These are phyloP conservation scores for Agrotis ipsilon DNA, from an alignment of 2,888 invertebrate genomes.

Conservation along the genomic window DNA sequence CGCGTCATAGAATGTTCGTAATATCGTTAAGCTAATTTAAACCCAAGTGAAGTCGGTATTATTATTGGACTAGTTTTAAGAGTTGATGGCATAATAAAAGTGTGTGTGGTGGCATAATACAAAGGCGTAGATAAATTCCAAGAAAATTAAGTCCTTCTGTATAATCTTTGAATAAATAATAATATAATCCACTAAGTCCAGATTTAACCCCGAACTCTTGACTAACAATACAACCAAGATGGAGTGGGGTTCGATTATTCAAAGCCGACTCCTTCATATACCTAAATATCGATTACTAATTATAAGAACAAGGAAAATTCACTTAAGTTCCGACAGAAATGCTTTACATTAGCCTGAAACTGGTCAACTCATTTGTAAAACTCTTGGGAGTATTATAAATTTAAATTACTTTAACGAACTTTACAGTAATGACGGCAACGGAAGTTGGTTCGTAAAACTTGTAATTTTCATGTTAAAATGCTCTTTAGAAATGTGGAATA, in stretches of 20 bases:
- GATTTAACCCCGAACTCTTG: neutral
- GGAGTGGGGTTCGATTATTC: neutral
- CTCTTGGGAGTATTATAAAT: slow-evolving; percentile 56
- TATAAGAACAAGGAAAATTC: slow-evolving; percentile 33
- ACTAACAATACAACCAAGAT: slow-evolving; percentile 20
- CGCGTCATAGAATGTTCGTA: neutral
- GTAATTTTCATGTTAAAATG: slow-evolving; percentile 21
- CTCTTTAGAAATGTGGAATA: neutral
- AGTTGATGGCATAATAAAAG: neutral
- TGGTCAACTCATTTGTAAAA: slow-evolving; percentile 49
- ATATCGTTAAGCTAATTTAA: neutral
- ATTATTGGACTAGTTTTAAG: neutral
- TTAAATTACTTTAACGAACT: slow-evolving; percentile 56
- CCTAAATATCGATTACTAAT: slow-evolving; percentile 43
- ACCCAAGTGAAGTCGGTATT: neutral
- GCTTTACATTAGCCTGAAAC: slow-evolving; percentile 40
- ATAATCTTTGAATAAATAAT: slow-evolving; percentile 12
- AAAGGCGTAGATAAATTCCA: neutral
- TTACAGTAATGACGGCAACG: slow-evolving; percentile 34
- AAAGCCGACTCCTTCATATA: neutral
- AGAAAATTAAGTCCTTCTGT: neutral
- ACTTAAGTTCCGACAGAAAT: slow-evolving; percentile 34
- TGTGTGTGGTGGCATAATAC: neutral
- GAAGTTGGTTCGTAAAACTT: slow-evolving; percentile 19
- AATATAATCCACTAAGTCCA: slow-evolving; percentile 15